These are phyloP conservation scores for Calosoma granatense DNA, from an alignment of 1,140 invertebrate genomes.

Conservation along the genomic window DNA sequence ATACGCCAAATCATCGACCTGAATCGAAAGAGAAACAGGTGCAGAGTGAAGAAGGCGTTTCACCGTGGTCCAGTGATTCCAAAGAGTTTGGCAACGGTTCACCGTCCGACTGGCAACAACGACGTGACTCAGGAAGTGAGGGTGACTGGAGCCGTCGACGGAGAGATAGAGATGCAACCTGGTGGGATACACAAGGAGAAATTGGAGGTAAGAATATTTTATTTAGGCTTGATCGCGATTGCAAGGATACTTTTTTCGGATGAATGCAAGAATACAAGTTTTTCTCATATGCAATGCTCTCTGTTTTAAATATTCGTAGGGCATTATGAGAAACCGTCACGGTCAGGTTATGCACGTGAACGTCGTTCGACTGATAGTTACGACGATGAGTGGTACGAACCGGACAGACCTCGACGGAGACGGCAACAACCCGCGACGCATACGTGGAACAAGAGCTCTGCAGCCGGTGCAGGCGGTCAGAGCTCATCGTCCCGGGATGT, in stretches of 20 bases:
- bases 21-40: slow-evolving; percentile 28
- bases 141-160: slow-evolving; percentile 32
- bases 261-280: slow-evolving; percentile 13
- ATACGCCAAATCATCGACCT: slow-evolving; percentile 22
- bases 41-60: slow-evolving; percentile 44
- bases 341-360: slow-evolving; percentile 19
- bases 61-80: slow-evolving; percentile 67
- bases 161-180: slow-evolving; percentile 26
- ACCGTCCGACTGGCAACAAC: slow-evolving; percentile 37
- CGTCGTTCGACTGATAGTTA: slow-evolving; percentile 33
- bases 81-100: slow-evolving; percentile 47
- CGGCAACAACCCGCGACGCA: slow-evolving; percentile 12
- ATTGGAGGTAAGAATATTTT: slow-evolving; percentile 25
- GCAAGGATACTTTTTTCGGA: slow-evolving; percentile 17
- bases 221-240: no score
- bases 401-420: slow-evolving; percentile 22
- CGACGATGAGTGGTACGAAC: slow-evolving; percentile 32
- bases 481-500: slow-evolving; percentile 55
- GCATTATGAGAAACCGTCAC: neutral
- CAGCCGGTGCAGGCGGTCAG: slow-evolving; percentile 41
- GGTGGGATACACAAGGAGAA: slow-evolving; percentile 33
- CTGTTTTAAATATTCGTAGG: neutral
- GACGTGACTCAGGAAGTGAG: slow-evolving; percentile 33
- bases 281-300: neutral
- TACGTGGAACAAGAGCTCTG: slow-evolving; percentile 12